Evolutionary conservation across 2,888 invertebrate species (phyloP).

Genomic region (Tribolium freemani): DNA sequence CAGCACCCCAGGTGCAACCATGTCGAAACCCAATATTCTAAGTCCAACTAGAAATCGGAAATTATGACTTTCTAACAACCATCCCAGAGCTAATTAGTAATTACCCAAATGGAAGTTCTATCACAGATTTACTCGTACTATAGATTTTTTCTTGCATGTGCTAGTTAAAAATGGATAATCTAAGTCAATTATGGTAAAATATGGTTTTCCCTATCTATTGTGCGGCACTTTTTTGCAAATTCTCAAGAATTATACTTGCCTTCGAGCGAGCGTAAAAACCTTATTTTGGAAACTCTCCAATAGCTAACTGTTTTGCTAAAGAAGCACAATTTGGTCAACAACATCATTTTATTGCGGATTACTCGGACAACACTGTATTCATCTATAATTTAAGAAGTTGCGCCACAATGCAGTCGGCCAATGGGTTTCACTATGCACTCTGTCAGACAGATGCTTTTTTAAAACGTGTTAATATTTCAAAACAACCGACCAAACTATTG

Average conservation of each 20-base stretch:
- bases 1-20: constrained; percentile 17
- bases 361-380: not conserved
- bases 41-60: constrained; percentile 9
- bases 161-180: constrained; percentile 7
- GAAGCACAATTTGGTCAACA: constrained; percentile 30
- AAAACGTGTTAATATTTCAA: no score
- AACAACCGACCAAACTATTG: no score
- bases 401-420: no score
- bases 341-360: constrained; percentile 22
- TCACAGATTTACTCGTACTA: not conserved
- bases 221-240: constrained; percentile 25
- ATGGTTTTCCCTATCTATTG: constrained; percentile 27
- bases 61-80: not conserved
- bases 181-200: constrained; percentile 21
- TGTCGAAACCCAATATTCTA: constrained; percentile 8
- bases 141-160: not conserved
- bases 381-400: not conserved
- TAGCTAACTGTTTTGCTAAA: constrained; percentile 31
- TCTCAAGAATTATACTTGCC: constrained; percentile 30
- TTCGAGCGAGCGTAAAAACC: constrained; percentile 19
- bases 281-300: constrained; percentile 29
- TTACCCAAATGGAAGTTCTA: not conserved
- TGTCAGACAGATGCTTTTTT: no score
- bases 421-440: no score
- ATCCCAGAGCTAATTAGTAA: not conserved